Base-by-base conservation (phyloP, 2,888 invertebrate genomes). In the Drosophila bunnanda region DNA sequence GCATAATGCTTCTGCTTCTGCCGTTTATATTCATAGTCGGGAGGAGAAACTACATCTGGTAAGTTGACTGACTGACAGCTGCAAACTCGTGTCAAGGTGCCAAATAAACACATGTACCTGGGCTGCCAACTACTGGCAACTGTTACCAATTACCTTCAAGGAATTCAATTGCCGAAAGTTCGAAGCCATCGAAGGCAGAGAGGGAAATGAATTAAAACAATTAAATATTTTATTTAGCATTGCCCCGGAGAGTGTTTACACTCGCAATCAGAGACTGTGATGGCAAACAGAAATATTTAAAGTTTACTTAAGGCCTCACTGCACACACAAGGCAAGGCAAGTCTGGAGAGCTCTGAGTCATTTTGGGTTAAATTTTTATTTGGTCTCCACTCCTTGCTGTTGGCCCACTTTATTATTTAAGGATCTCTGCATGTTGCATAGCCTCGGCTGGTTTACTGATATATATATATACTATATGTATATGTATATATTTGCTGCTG, bases 211-310 rank as follows among this genome's bases (percentile, higher is more conserved):
- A 85, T 80, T 72, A 74, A 82, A 88, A 75, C 77, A 86, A 86
- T 88, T 77, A 80, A 80, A 86, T 89, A 75, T 78, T 85, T 80
- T 64, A 89, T 82, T 76, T 74, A 62, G 54, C 69, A 59, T 68
- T 73, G 50, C 71, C 75, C 72, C 71, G 56, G 54, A 78, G 69
- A 70, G 32, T 46, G 28, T 43, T 57, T 64, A 60, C 58, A 67
- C 41, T 46, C 55, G 71, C 76, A 55, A 28, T 41, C 46, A 39
- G 44, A 54, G 25, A 57, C 36, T 46, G 17, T n/a, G 25, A n/a
- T 22, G 28, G 48, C 58, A 71, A 52, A 71, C 61, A 59, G 48
- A 59, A 59, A 69, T 67, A 67, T 56, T 70, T 55, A 44, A 66
- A 43, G 66, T 53, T 66, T 67, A 38, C 53, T 66, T 67, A 53